Evolutionary conservation across 2,888 invertebrate genomes (phyloP).

Genomic region (Hymenopus coronatus): DNA sequence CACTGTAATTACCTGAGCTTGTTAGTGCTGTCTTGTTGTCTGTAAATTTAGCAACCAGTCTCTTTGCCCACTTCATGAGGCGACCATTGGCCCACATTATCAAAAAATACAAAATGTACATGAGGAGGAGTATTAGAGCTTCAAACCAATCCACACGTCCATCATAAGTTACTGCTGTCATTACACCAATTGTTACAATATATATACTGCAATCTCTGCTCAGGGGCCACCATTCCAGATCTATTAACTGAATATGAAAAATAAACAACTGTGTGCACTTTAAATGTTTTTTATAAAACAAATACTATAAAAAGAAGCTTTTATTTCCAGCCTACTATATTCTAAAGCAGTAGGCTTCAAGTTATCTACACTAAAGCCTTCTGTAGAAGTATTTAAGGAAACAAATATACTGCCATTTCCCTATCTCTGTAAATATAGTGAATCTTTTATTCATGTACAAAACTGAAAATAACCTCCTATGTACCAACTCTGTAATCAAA

Average conservation of each 20-base stretch:
- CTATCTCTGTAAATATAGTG: too few relatives aligned
- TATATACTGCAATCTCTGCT: constrained; percentile 79
- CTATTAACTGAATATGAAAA: constrained; percentile 58
- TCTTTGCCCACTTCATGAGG: constrained; percentile 19
- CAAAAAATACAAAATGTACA: constrained; percentile 73
- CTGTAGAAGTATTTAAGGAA: too few relatives aligned
- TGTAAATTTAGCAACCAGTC: not conserved
- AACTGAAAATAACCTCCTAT: too few relatives aligned
- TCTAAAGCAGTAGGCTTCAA: too few relatives aligned
- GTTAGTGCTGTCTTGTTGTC: not conserved
- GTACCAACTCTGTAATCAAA: too few relatives aligned
- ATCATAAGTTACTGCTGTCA: constrained; percentile 76
- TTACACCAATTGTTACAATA: constrained; percentile 64
- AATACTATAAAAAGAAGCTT: too few relatives aligned
- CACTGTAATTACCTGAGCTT: constrained; percentile 1
- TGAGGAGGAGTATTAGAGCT: constrained; percentile 64
- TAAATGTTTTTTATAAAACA: not conserved
- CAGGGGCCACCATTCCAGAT: constrained; percentile 76
- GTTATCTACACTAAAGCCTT: too few relatives aligned
- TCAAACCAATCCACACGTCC: constrained; percentile 77
- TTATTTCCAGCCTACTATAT: too few relatives aligned
- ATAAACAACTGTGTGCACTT: not conserved
- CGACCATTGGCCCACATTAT: constrained; percentile 56
- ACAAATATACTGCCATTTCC: too few relatives aligned
- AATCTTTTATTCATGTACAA: too few relatives aligned